Evolutionary conservation across 2,113 vertebrate genomes (phyloP).

Genomic region (Origma solitaria): DNA sequence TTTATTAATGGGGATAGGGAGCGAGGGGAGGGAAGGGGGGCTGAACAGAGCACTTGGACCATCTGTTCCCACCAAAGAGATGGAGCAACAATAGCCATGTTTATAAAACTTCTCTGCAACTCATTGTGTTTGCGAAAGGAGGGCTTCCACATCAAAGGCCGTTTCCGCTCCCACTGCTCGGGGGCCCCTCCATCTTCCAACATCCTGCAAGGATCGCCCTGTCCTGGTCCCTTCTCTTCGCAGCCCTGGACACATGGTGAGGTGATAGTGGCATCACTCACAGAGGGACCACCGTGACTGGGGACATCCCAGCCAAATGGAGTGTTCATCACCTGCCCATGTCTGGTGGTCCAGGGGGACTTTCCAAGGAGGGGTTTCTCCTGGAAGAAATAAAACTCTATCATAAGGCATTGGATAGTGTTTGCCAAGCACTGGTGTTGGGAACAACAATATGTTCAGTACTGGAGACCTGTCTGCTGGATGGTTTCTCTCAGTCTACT

Average conservation of each 20-base stretch:
- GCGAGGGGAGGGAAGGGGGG: background rate
- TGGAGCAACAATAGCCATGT: constrained; percentile 47
- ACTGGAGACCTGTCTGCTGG: background rate
- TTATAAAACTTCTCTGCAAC: constrained; percentile 55
- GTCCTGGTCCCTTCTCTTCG: background rate
- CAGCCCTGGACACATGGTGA: background rate
- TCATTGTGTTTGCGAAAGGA: constrained; percentile 26
- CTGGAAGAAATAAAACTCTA: background rate
- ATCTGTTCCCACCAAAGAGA: constrained; percentile 58
- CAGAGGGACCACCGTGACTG: background rate
- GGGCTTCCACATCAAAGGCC: constrained; percentile 50
- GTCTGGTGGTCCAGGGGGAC: background rate
- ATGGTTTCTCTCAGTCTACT: background rate
- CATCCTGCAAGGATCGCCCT: background rate
- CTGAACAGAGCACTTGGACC: background rate
- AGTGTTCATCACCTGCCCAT: rapidly evolving
- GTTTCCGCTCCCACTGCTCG: background rate
- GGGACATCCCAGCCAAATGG: rapidly evolving
- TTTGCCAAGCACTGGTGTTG: background rate
- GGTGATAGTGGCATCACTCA: background rate
- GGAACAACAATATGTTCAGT: background rate
- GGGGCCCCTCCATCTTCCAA: background rate
- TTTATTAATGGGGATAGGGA: constrained; percentile 29
- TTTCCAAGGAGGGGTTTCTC: background rate
- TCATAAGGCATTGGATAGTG: background rate